Conservation (phyloP, 2,888 invertebrate species). For the Callimorpha dominula region DNA sequence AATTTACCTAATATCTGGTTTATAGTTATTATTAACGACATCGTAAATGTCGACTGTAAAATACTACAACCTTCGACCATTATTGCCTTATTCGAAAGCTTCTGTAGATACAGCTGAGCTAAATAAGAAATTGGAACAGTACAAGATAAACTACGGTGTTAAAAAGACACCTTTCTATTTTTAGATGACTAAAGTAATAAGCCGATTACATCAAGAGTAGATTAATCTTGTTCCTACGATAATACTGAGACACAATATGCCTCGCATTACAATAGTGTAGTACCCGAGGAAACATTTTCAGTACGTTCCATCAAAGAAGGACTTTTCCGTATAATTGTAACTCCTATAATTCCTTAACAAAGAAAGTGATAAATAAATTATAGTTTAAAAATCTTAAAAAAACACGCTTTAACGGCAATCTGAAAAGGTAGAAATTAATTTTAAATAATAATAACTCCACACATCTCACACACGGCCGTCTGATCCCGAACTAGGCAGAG, state of each 20-base stretch:
- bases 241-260: not conserved
- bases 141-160: not conserved
- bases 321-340: too few species aligned
- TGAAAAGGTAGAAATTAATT: too few species aligned
- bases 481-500: too few species aligned
- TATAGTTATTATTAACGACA: constrained; percentile 8
- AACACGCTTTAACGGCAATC: too few species aligned
- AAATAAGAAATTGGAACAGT: not conserved
- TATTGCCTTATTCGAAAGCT: not conserved
- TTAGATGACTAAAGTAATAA: not conserved
- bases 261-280: not conserved
- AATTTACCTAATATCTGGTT: constrained; percentile 14
- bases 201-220: not conserved
- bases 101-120: not conserved
- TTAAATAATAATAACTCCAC: too few species aligned
- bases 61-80: not conserved
- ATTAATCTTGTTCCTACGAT: not conserved
- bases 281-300: not conserved
- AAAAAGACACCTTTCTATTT: not conserved
- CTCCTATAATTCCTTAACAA: too few species aligned
- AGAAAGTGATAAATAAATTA: too few species aligned
- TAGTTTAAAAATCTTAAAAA: too few species aligned
- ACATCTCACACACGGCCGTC: too few species aligned
- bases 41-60: constrained; percentile 14
- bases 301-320: not conserved